These are phyloP conservation scores for Quadriops clusia DNA, from an alignment of 2,888 invertebrate genomes.

Conservation along the genomic window DNA sequence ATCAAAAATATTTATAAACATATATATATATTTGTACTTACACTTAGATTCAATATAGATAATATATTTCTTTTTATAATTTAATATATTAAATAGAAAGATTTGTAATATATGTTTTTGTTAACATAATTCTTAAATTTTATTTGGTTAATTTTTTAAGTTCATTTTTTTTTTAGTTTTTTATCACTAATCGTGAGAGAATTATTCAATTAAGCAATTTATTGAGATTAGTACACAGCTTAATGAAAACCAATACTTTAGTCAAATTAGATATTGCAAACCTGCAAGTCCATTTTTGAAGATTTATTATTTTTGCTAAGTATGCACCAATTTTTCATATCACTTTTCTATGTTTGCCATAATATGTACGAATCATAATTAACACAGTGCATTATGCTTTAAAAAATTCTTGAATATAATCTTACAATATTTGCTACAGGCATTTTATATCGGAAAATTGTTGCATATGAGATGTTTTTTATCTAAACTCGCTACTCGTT, in stretches of 20 bases:
- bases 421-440: constrained; percentile 1
- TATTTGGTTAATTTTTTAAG: constrained; percentile 11
- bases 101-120: constrained; percentile 24
- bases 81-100: constrained; percentile 24
- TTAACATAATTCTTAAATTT: constrained; percentile 23
- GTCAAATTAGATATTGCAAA: no score
- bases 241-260: constrained; percentile 12
- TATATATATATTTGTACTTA: constrained; percentile 13
- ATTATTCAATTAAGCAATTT: constrained; percentile 6
- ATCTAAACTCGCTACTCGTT: no score
- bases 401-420: no score
- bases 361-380: no score
- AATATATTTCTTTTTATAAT: constrained; percentile 21
- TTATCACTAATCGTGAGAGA: constrained; percentile 4
- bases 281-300: no score
- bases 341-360: no score
- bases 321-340: no score
- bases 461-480: no score
- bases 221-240: constrained; percentile 5
- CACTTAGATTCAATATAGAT: no score
- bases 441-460: constrained; percentile 4
- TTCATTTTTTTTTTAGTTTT: constrained; percentile 1
- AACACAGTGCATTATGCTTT: no score
- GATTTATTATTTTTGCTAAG: constrained; percentile 6
- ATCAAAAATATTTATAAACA: constrained; percentile 18